Conservation (phyloP, 2,797 vertebrate genomes). For the Bothrops alternatus region DNA sequence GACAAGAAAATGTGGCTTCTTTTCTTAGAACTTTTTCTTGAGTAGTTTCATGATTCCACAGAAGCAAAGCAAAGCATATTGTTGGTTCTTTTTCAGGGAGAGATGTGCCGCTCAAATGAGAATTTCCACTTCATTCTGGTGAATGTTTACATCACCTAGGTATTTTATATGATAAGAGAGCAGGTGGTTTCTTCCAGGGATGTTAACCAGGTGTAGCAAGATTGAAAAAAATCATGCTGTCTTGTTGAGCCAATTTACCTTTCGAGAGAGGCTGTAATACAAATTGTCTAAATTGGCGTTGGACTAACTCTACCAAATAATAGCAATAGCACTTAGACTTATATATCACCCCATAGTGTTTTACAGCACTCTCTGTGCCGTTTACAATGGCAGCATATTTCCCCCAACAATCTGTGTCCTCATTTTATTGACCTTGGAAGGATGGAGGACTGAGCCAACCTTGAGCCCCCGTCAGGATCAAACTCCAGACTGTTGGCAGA, state of each 20-base stretch:
- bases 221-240: not conserved
- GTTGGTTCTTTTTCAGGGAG: not conserved
- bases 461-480: not conserved
- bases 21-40: not conserved
- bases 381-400: not conserved
- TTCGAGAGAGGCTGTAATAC: not conserved
- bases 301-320: not conserved
- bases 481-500: not conserved
- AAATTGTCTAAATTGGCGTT: not conserved
- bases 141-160: not conserved
- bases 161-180: not conserved
- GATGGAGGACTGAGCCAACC: not conserved
- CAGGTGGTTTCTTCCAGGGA: not conserved
- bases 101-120: not conserved
- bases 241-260: not conserved
- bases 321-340: not conserved
- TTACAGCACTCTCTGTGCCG: not conserved
- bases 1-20: not conserved
- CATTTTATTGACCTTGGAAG: not conserved
- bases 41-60: not conserved
- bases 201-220: not conserved
- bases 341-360: not conserved
- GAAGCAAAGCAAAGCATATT: not conserved
- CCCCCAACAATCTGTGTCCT: not conserved
- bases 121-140: not conserved